These are phyloP conservation scores for Drosophila nikananu DNA, from an alignment of 1,140 invertebrate genomes.

Conservation along the genomic window DNA sequence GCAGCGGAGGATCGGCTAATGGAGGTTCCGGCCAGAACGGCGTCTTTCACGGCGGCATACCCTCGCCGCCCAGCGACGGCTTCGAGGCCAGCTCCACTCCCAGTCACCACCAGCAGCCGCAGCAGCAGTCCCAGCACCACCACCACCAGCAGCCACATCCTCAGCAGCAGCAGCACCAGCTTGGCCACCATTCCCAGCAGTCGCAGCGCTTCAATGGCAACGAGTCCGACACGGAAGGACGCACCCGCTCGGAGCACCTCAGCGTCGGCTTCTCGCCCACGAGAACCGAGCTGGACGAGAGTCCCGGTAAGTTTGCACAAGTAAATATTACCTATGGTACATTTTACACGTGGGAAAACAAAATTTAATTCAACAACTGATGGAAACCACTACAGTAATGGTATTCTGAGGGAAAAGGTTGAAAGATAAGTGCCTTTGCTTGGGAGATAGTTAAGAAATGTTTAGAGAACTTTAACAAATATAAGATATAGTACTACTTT, in stretches of 20 bases:
- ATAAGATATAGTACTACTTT: neutral
- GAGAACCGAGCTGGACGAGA: constrained; percentile 83
- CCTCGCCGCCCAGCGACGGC: constrained; percentile 84
- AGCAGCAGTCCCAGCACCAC: constrained; percentile 62
- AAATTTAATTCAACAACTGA: neutral
- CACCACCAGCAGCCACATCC: constrained; percentile 57
- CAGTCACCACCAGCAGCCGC: constrained; percentile 54
- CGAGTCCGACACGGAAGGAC: constrained; percentile 84
- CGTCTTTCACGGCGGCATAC: constrained; percentile 80
- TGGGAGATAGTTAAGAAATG: too few relatives aligned
- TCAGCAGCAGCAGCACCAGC: constrained; percentile 41
- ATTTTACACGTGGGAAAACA: constrained; percentile 16
- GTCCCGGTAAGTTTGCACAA: constrained; percentile 79
- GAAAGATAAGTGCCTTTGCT: neutral
- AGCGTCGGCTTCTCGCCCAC: constrained; percentile 84
- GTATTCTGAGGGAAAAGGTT: neutral
- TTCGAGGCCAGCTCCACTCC: constrained; percentile 72
- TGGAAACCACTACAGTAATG: too few relatives aligned
- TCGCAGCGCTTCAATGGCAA: constrained; percentile 82
- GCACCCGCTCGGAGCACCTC: constrained; percentile 82
- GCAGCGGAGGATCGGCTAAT: constrained; percentile 44
- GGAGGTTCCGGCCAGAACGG: constrained; percentile 55
- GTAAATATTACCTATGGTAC: constrained; percentile 49
- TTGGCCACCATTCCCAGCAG: constrained; percentile 36
- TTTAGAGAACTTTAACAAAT: neutral